A percentile compares a stretch with the other conserved stretches of the same genome.
phyloP scores from a whole-genome alignment of 2,797 vertebrate genomes.

The Urocyon cinereoargenteus region DNA sequence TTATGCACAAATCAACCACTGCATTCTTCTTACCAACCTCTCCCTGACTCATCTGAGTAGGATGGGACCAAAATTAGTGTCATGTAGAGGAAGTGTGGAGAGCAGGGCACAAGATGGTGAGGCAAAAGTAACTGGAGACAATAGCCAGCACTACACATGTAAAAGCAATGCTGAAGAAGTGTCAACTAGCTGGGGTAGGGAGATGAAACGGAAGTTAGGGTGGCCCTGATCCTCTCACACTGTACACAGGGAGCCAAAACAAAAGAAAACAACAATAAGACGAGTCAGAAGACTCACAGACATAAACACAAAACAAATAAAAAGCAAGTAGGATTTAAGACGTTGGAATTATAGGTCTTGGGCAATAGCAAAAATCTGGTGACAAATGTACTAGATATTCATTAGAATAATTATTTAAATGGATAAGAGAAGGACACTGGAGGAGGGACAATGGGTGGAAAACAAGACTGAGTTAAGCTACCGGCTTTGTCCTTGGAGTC shows the following conservation, averaged over 20 bases:
- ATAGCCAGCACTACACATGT: neutral
- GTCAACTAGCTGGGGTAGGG: neutral
- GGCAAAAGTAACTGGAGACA: neutral
- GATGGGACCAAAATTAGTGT: neutral
- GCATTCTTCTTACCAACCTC: neutral
- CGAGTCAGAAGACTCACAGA: neutral
- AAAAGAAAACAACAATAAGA: neutral
- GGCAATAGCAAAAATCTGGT: neutral
- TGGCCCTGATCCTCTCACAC: neutral
- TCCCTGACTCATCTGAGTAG: neutral
- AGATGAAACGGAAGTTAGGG: neutral
- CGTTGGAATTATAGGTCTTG: neutral
- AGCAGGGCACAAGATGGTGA: neutral
- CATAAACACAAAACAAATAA: neutral
- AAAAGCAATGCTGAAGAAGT: neutral
- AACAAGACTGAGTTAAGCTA: neutral
- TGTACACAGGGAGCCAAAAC: neutral
- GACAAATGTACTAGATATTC: neutral
- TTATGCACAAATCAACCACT: neutral
- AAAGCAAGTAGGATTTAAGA: neutral
- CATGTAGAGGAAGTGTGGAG: neutral
- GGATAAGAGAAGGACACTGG: neutral
- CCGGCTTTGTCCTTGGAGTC: neutral
- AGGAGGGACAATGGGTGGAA: neutral
- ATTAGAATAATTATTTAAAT: conserved; percentile 6